Conservation (phyloP, 2,797 vertebrate species). For the Distichodus sexfasciatus region DNA sequence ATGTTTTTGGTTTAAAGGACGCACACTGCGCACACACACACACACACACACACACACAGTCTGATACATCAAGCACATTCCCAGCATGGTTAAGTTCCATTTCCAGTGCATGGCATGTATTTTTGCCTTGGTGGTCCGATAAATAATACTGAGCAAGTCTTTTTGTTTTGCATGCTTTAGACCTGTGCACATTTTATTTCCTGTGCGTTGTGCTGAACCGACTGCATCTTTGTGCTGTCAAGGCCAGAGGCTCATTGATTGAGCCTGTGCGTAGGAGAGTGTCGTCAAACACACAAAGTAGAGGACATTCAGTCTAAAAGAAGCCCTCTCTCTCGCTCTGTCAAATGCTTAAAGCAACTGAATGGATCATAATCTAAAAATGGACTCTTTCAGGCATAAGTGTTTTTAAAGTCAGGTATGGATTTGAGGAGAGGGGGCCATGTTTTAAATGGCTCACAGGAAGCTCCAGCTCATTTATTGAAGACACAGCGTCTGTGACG, state of each 20-base stretch:
- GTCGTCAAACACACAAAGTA: not conserved
- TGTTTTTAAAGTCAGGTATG: not conserved
- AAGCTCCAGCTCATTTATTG: not conserved
- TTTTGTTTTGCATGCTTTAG: slow-evolving; percentile 2
- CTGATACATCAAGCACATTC: not conserved
- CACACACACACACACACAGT: not conserved
- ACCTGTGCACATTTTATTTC: not conserved
- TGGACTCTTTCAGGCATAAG: not conserved
- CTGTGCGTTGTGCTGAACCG: not conserved
- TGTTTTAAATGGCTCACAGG: slow-evolving; percentile 5
- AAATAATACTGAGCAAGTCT: not conserved
- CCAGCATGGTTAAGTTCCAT: not conserved
- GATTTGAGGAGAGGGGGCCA: not conserved
- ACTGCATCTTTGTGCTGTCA: slow-evolving; percentile 7
- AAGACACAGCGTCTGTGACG: not conserved
- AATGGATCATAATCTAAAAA: not conserved
- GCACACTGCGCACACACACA: not conserved
- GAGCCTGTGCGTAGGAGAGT: not conserved
- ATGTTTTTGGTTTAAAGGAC: no score
- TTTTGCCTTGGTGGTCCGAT: slow-evolving; percentile 8
- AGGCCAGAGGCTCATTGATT: slow-evolving; percentile 5
- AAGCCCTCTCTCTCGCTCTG: not conserved
- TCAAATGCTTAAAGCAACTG: slow-evolving; percentile 12
- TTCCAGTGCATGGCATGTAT: slow-evolving; percentile 48
- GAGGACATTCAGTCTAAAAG: not conserved